phyloP scores from a whole-genome alignment of 2,888 invertebrate genomes.

The Agrochola lota region DNA sequence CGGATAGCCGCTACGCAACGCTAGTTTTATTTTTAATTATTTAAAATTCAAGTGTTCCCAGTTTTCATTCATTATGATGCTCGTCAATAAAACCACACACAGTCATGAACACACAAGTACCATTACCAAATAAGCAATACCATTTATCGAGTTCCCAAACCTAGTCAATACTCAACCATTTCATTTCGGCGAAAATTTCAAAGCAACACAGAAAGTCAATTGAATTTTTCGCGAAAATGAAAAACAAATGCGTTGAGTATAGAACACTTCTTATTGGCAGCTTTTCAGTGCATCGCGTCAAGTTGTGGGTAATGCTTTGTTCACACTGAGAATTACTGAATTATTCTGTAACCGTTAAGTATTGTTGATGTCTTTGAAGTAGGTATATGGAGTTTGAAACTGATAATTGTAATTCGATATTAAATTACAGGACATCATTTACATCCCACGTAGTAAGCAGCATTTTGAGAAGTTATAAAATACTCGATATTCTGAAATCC shows the following conservation, averaged over 20 bases:
- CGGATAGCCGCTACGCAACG: not conserved
- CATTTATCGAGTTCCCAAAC: constrained; percentile 26
- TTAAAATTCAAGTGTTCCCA: not conserved
- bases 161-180: constrained; percentile 37
- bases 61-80: not conserved
- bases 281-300: constrained; percentile 38
- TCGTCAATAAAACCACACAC: not conserved
- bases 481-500: not conserved
- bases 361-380: constrained; percentile 16
- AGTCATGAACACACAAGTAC: constrained; percentile 1
- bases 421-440: too few relatives aligned
- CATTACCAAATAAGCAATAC: constrained; percentile 27
- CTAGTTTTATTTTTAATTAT: not conserved
- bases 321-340: constrained; percentile 33
- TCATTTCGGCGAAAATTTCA: constrained; percentile 47
- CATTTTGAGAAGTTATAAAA: not conserved
- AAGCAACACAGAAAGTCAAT: constrained; percentile 57
- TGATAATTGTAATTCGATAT: not conserved
- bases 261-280: constrained; percentile 47
- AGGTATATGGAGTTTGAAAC: not conserved
- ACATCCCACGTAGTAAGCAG: not conserved
- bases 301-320: constrained; percentile 36
- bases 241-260: constrained; percentile 53
- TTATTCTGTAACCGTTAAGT: constrained; percentile 21
- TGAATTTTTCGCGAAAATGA: constrained; percentile 51